Evolutionary conservation across 2,888 invertebrate species (phyloP).

Genomic region (Agonopterix heracliana): DNA sequence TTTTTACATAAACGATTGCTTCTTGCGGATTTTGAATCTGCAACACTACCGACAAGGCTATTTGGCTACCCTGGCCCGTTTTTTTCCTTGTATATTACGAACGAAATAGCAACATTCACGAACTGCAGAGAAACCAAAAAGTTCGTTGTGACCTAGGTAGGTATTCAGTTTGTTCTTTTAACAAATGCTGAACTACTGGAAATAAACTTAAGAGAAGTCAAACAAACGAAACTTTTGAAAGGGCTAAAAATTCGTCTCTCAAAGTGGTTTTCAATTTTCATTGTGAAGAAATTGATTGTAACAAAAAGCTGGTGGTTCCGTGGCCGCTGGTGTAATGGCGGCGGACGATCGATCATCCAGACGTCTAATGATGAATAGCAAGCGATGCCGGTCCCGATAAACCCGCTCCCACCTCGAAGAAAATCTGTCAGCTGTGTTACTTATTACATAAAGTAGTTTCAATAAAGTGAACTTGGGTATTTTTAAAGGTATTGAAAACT

Average conservation of each 20-base stretch:
- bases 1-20: too few species aligned
- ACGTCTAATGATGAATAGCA: constrained; percentile 44
- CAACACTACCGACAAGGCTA: too few species aligned
- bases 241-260: background rate
- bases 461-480: background rate
- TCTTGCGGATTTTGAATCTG: too few species aligned
- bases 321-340: constrained; percentile 19
- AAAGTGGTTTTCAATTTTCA: constrained; percentile 14
- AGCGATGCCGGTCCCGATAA: constrained; percentile 35
- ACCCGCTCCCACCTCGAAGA: constrained; percentile 18
- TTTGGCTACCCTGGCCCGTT: too few species aligned
- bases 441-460: background rate
- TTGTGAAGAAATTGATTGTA: constrained; percentile 19
- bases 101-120: too few species aligned
- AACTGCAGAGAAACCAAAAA: too few species aligned
- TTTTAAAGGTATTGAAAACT: background rate
- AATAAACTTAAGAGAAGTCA: too few species aligned
- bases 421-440: constrained; percentile 20
- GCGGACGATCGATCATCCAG: constrained; percentile 42
- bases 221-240: too few species aligned
- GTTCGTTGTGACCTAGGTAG: too few species aligned
- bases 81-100: too few species aligned
- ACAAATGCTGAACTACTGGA: too few species aligned
- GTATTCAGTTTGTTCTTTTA: too few species aligned
- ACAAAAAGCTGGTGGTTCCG: constrained; percentile 15